Base-by-base conservation (phyloP, 2,113 vertebrate species). In the Eolophus roseicapilla region DNA sequence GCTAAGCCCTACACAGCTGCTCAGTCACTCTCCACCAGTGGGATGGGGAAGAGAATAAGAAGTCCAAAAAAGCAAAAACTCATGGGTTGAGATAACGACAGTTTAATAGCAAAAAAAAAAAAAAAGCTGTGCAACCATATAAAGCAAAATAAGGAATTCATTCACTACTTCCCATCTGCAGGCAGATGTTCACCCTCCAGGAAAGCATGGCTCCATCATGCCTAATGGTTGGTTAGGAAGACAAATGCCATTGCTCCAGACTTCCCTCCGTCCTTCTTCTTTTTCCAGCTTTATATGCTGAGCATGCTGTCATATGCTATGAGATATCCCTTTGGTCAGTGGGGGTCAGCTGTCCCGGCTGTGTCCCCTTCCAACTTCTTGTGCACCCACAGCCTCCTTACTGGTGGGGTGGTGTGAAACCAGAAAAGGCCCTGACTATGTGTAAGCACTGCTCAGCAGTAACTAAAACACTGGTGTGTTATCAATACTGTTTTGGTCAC, bases 81-180 rank as follows among this genome's bases (percentile, higher is more conserved):
- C 1, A 1, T 52, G 14, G 2, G 3, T 52, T 49, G n/a, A 53
- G n/a, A 65, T 4, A 8, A 64, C 21, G 7, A 8, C 5, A 63
- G 25, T 55, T 70, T 55, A 70, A 65, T 16, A 60, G 21, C 6
- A 24, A 17, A 73, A 65, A n/a, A n/a, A 9, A 9, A 50, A 60
- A 59, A 17, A n/a, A 29, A 37, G 0, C 5, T 79, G 4, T 16
- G 7, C 5, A 3, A 27, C 1, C 21, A 37, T 17, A 3, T 31
- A 53, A 59, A 53, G 14, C 7, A 53, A 80, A 86, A 59, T 3
- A 80, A 64, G 10, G 23, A 83, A 64, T 39, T 13, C 3, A 31
- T 64, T 78, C 23, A 24, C 23, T 43, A 12, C 29, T 82, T 78
- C 21, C 9, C 37, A 9, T 35, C 0, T 0, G 4, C 10, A 47